Base-by-base conservation (phyloP, 2,888 invertebrate species). In the Halictus quadricinctus region DNA sequence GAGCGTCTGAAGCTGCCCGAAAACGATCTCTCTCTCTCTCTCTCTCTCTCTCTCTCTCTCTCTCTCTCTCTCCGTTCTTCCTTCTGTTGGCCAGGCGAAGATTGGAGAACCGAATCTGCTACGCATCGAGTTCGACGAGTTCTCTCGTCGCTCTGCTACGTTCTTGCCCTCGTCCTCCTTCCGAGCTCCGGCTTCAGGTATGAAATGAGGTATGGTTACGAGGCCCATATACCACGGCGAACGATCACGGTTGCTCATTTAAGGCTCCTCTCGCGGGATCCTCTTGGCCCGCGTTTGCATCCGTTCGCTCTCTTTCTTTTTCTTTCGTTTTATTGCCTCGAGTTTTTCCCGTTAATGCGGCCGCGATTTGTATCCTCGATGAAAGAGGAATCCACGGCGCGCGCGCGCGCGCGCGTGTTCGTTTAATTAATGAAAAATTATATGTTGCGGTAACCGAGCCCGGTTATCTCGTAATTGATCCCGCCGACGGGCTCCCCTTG, bases 1-100 rank as follows among this genome's bases (percentile, higher is more conserved):
- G 95, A 18, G 95, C 95, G 0, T 95, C 96, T 15, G 95, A 95
- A 92, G 91, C n/a, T n/a, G 90, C 66, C 76, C 83, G 82, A 88
- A 88, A 85, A 84, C 83, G 88, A 73, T 87, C 82, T 21, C 36
- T 18, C 66, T 36, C 66, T 12, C 8, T 36, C 66, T 36, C 36
- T 36, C 36, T 36, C 36, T 36, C 36, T 36, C 5, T 36, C 36
- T 36, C 36, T 36, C 21, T 29, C 29, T 29, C 29, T 29, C 29
- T 36, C 36, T 4, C 36, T 36, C 5, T 36, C 36, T 36, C 36
- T 36, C 21, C 10, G 66, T 69, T 41, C 18, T 8, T 69, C 66
- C 18, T 41, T 36, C 66, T 36, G 18, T 18, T 36, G 41, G 76
- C 79, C 60, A 70, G 64, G 64, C 87, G 91, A 88, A 93, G 93